Percentiles rank a stretch among this genome's conserved stretches.
These are phyloP conservation scores for Cyanistes caeruleus DNA, from an alignment of 2,113 vertebrate genomes.

Conservation along the genomic window DNA sequence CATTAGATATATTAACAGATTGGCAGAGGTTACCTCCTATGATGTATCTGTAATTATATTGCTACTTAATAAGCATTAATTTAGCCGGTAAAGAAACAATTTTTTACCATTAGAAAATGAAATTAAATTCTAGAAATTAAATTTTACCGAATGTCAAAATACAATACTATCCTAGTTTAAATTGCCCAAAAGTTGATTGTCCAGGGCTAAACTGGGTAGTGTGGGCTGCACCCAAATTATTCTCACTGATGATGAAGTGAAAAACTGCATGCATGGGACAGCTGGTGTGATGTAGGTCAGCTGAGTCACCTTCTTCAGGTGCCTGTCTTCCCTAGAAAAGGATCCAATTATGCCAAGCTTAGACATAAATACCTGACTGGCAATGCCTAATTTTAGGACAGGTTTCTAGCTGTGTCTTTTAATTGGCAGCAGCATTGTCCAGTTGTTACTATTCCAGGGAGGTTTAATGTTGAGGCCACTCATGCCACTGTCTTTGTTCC, in stretches of 20 bases:
- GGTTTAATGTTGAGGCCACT: background rate
- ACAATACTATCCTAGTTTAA: background rate
- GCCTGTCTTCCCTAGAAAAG: background rate
- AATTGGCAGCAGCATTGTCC: background rate
- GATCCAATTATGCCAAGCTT: conserved; percentile 32
- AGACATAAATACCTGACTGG: conserved; percentile 1
- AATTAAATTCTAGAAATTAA: background rate
- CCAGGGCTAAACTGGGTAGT: background rate
- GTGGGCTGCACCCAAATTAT: background rate
- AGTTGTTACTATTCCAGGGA: background rate
- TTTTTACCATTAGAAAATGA: background rate
- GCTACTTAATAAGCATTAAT: background rate
- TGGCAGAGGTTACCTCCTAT: background rate
- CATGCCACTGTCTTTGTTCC: background rate
- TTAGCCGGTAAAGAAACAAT: background rate
- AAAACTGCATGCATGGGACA: background rate
- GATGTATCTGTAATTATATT: background rate
- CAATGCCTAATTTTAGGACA: background rate
- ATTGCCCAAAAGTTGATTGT: background rate
- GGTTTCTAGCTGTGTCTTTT: conserved; percentile 6
- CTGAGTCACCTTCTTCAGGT: conserved; percentile 42
- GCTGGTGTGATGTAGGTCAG: conserved; percentile 17
- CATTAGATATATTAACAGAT: background rate
- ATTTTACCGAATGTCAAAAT: background rate
- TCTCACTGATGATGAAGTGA: background rate